phyloP scores from a whole-genome alignment of 2,797 vertebrate genomes.

The Platyrinchus mystaceus region DNA sequence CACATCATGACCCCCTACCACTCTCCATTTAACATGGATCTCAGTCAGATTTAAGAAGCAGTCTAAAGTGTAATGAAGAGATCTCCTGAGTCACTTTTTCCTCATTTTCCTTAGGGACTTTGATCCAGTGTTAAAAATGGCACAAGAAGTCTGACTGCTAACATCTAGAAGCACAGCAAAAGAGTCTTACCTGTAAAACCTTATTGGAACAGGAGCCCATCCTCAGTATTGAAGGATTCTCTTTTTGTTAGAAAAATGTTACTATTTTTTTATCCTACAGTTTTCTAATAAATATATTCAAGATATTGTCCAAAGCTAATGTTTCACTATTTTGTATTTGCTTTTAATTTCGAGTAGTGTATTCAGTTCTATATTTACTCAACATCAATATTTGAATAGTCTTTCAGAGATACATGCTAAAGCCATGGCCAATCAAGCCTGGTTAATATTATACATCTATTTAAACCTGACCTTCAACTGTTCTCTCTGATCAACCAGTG shows the following conservation, averaged over 20 bases:
- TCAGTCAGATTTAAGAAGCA: not conserved
- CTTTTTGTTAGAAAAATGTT: not conserved
- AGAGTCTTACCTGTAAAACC: not conserved
- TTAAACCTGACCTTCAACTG: conserved; percentile 54
- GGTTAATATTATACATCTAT: conserved; percentile 6
- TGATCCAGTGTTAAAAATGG: not conserved
- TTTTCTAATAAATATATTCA: not conserved
- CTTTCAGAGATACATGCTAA: not conserved
- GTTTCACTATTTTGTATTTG: not conserved
- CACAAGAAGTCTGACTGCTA: not conserved
- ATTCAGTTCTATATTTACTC: not conserved
- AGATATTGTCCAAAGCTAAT: not conserved
- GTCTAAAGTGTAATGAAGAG: not conserved
- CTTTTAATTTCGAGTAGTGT: not conserved
- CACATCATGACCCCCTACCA: not conserved
- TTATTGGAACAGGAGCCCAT: not conserved
- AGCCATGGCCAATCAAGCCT: conserved; percentile 3
- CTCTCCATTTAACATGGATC: not conserved
- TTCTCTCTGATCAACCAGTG: conserved; percentile 27
- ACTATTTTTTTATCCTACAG: not conserved
- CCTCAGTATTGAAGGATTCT: not conserved
- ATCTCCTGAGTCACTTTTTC: not conserved
- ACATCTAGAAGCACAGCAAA: not conserved
- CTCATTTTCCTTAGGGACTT: not conserved
- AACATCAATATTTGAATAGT: conserved; percentile 27